Conservation (phyloP, 2,797 vertebrate genomes). For the Poeciliopsis paucimaculata region DNA sequence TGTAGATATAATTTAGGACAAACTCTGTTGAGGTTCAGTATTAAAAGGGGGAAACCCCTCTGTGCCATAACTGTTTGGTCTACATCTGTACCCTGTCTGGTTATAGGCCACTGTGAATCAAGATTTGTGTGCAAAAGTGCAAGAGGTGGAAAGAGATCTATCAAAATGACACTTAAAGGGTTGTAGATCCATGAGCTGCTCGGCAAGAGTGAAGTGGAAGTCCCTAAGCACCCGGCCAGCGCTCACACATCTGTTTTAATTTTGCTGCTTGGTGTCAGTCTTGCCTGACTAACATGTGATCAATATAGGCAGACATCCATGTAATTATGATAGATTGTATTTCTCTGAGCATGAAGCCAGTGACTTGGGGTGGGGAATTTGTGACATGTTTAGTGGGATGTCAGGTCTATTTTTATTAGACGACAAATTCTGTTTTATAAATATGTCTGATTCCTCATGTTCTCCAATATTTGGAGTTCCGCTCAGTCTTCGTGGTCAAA, state of each 20-base stretch:
- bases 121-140: slow-evolving; percentile 5
- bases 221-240: slow-evolving; percentile 65
- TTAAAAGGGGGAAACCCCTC: not conserved
- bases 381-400: slow-evolving; percentile 61
- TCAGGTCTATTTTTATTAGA: slow-evolving; percentile 62
- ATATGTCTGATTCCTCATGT: slow-evolving; percentile 8
- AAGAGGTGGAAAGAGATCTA: slow-evolving; percentile 54
- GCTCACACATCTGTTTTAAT: slow-evolving; percentile 79
- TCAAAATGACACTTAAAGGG: slow-evolving; percentile 73
- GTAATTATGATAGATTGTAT: slow-evolving; percentile 81
- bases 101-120: slow-evolving; percentile 34
- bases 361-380: slow-evolving; percentile 49
- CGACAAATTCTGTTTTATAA: slow-evolving; percentile 8
- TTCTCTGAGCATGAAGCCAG: slow-evolving; percentile 67
- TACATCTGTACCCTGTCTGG: slow-evolving; percentile 22
- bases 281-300: slow-evolving; percentile 78
- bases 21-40: not conserved
- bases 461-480: slow-evolving; percentile 5
- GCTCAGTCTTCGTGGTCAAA: not conserved
- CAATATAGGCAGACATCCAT: slow-evolving; percentile 77
- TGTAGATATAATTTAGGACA: not conserved
- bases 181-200: slow-evolving; percentile 60
- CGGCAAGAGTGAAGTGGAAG: slow-evolving; percentile 67
- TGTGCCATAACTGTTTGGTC: slow-evolving; percentile 1
- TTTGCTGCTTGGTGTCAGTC: slow-evolving; percentile 70